Evolutionary conservation across 30 jellyfish, hydroid and myxozoan species (phyloP).

Genomic region (Turritopsis rubra): DNA sequence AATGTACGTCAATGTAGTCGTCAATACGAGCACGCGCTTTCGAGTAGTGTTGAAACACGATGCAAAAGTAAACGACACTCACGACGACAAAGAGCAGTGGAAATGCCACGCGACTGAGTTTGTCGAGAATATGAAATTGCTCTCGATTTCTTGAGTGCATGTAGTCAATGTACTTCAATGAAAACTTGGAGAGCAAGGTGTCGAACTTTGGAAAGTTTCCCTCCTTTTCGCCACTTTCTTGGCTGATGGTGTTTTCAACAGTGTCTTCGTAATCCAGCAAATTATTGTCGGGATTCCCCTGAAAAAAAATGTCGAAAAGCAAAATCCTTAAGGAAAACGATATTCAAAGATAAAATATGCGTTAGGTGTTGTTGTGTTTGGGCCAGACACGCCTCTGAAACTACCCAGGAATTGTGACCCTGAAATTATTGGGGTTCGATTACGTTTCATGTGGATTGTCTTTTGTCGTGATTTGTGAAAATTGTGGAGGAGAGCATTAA

Average conservation of each 20-base stretch:
- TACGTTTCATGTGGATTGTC: too few species aligned
- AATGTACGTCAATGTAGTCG: background rate
- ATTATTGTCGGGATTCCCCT: background rate
- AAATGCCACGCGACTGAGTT: conserved; percentile 1
- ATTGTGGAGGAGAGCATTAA: too few species aligned
- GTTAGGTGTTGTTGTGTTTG: too few species aligned
- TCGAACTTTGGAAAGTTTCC: background rate
- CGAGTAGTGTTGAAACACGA: background rate
- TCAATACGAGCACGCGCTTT: background rate
- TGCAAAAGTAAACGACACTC: conserved; percentile 4
- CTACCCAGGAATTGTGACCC: too few species aligned
- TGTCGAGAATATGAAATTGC: conserved; percentile 7
- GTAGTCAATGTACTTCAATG: background rate
- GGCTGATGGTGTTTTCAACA: conserved; percentile 3
- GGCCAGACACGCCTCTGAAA: too few species aligned
- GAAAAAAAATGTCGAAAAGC: background rate
- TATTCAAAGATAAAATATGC: too few species aligned
- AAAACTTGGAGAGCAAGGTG: background rate
- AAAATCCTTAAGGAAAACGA: too few species aligned
- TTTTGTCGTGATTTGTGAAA: too few species aligned
- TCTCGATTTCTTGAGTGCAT: conserved; percentile 14
- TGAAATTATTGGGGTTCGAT: too few species aligned
- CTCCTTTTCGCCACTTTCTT: background rate
- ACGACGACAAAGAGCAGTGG: conserved; percentile 7
- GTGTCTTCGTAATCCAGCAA: conserved; percentile 19